Conservation (phyloP, 2,797 vertebrate genomes). For the Vireo griseus region DNA sequence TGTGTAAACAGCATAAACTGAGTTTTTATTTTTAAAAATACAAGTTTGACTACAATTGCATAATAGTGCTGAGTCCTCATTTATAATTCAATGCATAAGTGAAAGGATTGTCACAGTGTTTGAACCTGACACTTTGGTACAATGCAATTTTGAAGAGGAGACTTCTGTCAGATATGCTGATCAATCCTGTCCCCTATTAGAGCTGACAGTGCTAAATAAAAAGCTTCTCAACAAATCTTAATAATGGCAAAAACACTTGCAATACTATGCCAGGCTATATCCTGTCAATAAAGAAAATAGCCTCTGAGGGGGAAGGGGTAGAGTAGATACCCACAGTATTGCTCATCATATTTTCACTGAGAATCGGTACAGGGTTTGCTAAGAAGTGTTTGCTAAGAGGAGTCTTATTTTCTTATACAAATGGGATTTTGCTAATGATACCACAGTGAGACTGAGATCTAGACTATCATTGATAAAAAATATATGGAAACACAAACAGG, state of each 20-base stretch:
- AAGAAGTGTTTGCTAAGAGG: background rate
- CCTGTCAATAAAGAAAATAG: background rate
- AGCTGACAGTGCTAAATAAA: constrained; percentile 58
- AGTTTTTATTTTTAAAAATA: background rate
- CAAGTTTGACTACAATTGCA: background rate
- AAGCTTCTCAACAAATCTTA: constrained; percentile 51
- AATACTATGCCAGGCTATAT: background rate
- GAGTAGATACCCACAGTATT: background rate
- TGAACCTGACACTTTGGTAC: constrained; percentile 30
- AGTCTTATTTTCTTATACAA: background rate
- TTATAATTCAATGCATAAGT: constrained; percentile 7
- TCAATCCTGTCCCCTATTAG: constrained; percentile 35
- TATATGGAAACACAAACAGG: background rate
- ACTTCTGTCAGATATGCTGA: constrained; percentile 45
- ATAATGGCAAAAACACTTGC: background rate
- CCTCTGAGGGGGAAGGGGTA: background rate
- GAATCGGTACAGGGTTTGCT: background rate
- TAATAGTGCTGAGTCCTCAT: background rate
- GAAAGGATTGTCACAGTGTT: constrained; percentile 7
- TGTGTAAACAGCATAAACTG: background rate
- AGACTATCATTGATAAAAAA: background rate
- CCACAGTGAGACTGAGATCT: background rate
- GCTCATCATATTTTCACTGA: background rate
- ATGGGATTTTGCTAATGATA: background rate
- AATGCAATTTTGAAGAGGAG: constrained; percentile 37